Evolutionary conservation across 2,888 invertebrate species (phyloP), one percentile per base, ranked within the genome.

Genomic region (Cantharis nigra): DNA sequence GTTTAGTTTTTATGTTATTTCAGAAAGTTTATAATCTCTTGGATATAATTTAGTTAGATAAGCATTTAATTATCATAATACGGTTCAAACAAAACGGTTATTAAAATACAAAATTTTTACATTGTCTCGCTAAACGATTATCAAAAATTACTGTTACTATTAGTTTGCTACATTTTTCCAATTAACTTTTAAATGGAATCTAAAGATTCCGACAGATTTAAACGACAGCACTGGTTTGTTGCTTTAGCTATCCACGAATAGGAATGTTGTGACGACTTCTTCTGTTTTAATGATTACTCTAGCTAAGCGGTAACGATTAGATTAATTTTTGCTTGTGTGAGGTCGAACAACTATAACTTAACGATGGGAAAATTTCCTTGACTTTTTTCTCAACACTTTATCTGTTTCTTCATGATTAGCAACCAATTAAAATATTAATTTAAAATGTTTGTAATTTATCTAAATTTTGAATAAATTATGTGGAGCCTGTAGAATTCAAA

Each of bases 131-230:
- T 49, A 49, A 49, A n/a, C 49, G 49, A 49, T 49, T 49, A 49
- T 49, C 49, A 49, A 49, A 49, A 7, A 49, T 49, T 49, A 49
- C 49, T 49, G 49, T 49, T 49, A 49, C n/a, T 49, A 49, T 49
- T 49, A 49, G n/a, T 49, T 49, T 49, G 49, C 49, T 49, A 49
- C 67, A 67, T 26, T 72, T 26, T 72, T 65, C 62, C 72, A 72
- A 72, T 72, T 72, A 72, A 72, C 67, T 72, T 72, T 67, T 26
- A 72, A 72, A 67, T 67, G 67, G 33, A 62, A 65, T 72, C 67
- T 72, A 72, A 72, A 72, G 72, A 65, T 67, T 72, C 72, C 72
- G 72, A 72, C 72, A 72, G 65, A 72, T 72, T 72, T 49, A 72
- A 72, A 72, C 67, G 72, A 67, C 49, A 72, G 49, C 67, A 62